Conservation (phyloP, 64 coral and sea anemone genomes). For the Dendrophyllia cribrosa region DNA sequence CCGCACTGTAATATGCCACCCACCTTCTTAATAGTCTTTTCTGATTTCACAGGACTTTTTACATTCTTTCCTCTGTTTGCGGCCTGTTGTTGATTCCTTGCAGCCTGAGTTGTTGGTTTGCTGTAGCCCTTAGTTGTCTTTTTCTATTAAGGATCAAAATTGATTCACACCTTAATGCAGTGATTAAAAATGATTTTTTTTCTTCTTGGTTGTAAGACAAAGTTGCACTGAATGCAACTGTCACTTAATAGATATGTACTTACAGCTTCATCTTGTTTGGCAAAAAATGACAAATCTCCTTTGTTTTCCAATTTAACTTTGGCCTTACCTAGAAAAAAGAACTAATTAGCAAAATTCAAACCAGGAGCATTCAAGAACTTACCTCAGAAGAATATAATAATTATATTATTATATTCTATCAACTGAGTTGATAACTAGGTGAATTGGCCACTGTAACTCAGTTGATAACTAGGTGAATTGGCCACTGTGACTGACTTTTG, state of each 20-base stretch:
- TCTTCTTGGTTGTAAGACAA: background rate
- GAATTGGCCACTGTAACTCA: too few species aligned
- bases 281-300: conserved; percentile 99
- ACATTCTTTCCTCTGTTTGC: conserved; percentile 84
- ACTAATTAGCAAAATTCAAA: background rate
- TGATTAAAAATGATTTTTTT: background rate
- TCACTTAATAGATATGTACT: background rate
- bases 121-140: conserved; percentile 86
- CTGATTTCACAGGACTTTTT: conserved; percentile 68
- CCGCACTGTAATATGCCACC: background rate
- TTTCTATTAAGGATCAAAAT: conserved; percentile 51
- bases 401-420: too few species aligned
- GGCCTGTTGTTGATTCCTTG: conserved; percentile 80
- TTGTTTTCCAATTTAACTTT: conserved; percentile 98
- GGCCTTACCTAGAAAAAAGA: conserved; percentile 77
- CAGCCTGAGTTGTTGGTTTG: conserved; percentile 84
- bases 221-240: too few species aligned
- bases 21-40: conserved; percentile 93
- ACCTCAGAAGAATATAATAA: too few species aligned
- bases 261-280: conserved; percentile 99
- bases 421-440: too few species aligned
- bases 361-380: too few species aligned
- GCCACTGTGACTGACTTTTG: too few species aligned
- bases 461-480: too few species aligned
- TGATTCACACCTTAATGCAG: background rate